These are phyloP conservation scores for Sebastes matsubarae DNA, from an alignment of 2,797 vertebrate genomes.

Conservation along the genomic window DNA sequence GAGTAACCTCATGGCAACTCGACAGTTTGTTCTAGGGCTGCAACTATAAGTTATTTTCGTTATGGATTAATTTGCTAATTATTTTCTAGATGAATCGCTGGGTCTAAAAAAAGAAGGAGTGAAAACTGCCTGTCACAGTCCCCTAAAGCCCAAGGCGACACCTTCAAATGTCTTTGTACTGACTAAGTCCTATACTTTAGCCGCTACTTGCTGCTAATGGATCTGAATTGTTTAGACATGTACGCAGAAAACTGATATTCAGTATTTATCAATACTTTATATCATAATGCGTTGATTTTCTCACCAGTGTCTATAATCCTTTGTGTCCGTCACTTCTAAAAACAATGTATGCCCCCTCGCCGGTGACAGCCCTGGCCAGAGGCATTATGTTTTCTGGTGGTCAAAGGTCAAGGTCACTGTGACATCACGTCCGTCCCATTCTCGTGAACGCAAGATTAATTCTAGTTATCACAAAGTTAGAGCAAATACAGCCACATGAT, in stretches of 20 bases:
- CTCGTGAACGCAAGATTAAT: no score
- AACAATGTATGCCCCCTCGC: not conserved
- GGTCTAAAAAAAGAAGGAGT: not conserved
- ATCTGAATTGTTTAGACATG: not conserved
- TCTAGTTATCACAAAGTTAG: not conserved
- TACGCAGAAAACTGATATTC: accelerated
- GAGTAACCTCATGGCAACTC: not conserved
- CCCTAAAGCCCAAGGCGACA: not conserved
- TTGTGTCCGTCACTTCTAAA: not conserved
- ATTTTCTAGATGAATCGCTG: not conserved
- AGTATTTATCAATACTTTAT: not conserved
- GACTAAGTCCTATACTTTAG: no score
- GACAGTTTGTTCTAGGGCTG: not conserved
- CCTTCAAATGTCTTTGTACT: not conserved
- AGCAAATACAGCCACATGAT: not conserved
- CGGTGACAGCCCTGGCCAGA: no score
- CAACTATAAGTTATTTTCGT: not conserved
- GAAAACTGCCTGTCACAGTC: not conserved
- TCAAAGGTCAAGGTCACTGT: no score
- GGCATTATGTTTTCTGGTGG: no score
- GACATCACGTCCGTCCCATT: no score
- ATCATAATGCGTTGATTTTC: not conserved
- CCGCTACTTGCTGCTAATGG: not conserved
- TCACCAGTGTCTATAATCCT: not conserved
- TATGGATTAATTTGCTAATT: not conserved